Evolutionary conservation across 2,888 invertebrate genomes (phyloP).

Genomic region (Eustalomyia histrio): DNA sequence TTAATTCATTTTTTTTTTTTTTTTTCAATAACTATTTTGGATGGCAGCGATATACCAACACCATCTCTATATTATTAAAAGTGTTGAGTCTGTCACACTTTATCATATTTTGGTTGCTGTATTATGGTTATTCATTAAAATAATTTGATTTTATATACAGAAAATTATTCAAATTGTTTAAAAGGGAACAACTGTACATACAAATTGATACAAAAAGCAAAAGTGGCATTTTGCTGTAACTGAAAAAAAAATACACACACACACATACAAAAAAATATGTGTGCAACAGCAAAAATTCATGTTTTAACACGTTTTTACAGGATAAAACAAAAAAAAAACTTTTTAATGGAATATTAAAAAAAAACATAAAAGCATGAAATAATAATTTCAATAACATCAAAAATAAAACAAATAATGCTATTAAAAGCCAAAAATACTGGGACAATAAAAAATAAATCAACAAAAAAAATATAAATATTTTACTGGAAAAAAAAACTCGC

Average conservation of each 20-base stretch:
- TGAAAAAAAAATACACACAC: background rate
- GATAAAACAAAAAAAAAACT: conserved; percentile 7
- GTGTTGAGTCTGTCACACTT: background rate
- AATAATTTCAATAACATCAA: conserved; percentile 25
- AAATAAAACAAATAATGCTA: conserved; percentile 7
- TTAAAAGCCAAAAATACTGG: no score
- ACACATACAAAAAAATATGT: background rate
- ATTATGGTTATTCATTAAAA: background rate
- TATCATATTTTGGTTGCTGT: background rate
- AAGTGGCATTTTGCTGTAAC: conserved; percentile 25
- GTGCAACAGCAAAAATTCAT: background rate
- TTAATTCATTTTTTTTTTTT: no score
- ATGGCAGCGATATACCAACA: no score
- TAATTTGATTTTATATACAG: conserved; percentile 3
- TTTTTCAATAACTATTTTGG: no score
- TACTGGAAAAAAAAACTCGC: no score
- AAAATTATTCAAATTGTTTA: conserved; percentile 34
- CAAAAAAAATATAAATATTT: no score
- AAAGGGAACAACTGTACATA: conserved; percentile 19
- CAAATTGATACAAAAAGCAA: conserved; percentile 46
- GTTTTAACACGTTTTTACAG: background rate
- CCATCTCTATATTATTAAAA: background rate
- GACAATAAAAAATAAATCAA: no score
- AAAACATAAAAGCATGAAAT: conserved; percentile 19
- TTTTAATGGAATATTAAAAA: background rate